Evolutionary conservation across 2,113 vertebrate species (phyloP).

Genomic region (Diadophis punctatus): DNA sequence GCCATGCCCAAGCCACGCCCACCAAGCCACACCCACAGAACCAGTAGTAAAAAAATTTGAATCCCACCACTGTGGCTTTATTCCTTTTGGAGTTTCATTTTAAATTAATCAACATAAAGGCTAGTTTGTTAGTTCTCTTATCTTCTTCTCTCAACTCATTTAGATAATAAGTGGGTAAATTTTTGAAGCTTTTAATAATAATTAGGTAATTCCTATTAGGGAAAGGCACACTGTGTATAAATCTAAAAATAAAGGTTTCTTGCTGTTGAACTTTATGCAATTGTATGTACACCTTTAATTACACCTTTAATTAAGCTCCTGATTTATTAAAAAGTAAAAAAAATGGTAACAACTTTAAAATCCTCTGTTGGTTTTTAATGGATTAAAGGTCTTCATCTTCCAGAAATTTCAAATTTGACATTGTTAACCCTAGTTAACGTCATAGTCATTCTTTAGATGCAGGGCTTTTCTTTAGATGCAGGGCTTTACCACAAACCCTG

Average conservation of each 20-base stretch:
- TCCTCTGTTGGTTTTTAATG: background rate
- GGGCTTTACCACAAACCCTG: background rate
- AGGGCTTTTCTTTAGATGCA: background rate
- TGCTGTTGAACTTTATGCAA: background rate
- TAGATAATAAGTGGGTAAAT: background rate
- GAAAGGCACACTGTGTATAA: background rate
- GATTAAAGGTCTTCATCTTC: background rate
- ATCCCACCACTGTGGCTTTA: background rate
- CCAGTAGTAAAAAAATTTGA: too few relatives aligned
- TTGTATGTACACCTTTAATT: background rate
- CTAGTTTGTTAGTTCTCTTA: background rate
- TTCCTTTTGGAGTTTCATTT: background rate
- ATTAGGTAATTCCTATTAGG: background rate
- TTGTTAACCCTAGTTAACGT: background rate
- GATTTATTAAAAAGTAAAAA: background rate
- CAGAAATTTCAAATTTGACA: background rate
- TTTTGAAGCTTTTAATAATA: background rate
- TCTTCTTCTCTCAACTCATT: background rate
- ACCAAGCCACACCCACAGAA: too few relatives aligned
- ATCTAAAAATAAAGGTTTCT: background rate
- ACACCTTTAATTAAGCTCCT: background rate
- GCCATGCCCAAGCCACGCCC: too few relatives aligned
- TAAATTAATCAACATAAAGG: background rate
- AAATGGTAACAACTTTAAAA: background rate
- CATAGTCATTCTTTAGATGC: background rate